Conservation (phyloP, 2,797 vertebrate genomes). For the Phrynocephalus vlangalii region DNA sequence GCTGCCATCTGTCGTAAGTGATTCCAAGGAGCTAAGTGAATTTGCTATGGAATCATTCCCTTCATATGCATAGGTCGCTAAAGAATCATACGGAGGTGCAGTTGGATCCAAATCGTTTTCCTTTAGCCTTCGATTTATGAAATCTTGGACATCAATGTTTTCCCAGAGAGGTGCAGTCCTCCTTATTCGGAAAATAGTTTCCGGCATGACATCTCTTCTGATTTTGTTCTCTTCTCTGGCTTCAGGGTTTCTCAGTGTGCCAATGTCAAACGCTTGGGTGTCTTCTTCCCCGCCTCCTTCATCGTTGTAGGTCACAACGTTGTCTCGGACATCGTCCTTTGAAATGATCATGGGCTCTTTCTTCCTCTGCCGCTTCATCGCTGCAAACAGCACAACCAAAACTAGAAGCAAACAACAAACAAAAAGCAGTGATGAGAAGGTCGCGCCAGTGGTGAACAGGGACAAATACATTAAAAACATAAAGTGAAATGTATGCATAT, state of each 20-base stretch:
- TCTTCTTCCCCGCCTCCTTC: constrained; percentile 98
- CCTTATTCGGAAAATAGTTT: constrained; percentile 93
- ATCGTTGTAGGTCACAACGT: constrained; percentile 98
- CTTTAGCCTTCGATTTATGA: constrained; percentile 91
- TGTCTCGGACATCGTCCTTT: constrained; percentile 97
- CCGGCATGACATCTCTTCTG: constrained; percentile 94
- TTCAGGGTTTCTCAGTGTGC: constrained; percentile 94
- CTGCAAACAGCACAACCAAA: constrained; percentile 93
- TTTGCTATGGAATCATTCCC: constrained; percentile 92
- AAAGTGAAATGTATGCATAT: not conserved
- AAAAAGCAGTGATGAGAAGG: not conserved
- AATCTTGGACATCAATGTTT: constrained; percentile 94
- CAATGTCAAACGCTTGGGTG: constrained; percentile 98
- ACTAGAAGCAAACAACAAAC: constrained; percentile 76
- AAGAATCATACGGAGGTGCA: constrained; percentile 95
- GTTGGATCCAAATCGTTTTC: constrained; percentile 93
- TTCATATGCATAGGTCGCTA: constrained; percentile 97
- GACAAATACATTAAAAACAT: not conserved
- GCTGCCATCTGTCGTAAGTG: constrained; percentile 86
- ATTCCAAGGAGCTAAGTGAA: constrained; percentile 95
- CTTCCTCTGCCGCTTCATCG: constrained; percentile 92
- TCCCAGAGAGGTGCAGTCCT: constrained; percentile 90
- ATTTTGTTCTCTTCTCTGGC: constrained; percentile 92
- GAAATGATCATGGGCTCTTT: constrained; percentile 98
- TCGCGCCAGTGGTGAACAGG: not conserved